Evolutionary conservation across 2,888 invertebrate genomes (phyloP), one percentile per base, ranked within the genome.

Genomic region (Epinotia brunnichana): DNA sequence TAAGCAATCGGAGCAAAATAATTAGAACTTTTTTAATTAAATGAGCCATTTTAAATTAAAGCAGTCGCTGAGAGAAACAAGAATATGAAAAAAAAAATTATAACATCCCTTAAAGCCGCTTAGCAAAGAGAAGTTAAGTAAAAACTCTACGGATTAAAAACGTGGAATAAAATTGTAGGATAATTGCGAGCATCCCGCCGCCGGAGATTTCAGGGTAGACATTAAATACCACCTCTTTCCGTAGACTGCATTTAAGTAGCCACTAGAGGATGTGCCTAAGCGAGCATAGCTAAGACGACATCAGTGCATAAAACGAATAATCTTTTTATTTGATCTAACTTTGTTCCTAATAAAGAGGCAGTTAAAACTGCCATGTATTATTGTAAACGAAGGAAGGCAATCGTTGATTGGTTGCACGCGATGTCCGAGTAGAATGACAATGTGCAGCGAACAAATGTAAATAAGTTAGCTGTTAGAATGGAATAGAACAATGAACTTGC

Each of bases 131-230:
- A 24, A 69, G 19, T 63, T 48, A 53, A 68, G 57, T 57, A 41
- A 15, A 71, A 68, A 72, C 62, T 72, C 35, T 11, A 57, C 51
- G 57, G 69, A 69, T 73, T 73, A 73, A 73, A 73, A 73, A 41
- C 41, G 51, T 29, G 62, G 63, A 69, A 73, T 73, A 53, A 73
- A 73, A 68, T 68, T 73, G 68, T 41, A 69, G 73, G 51, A 69
- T 73, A 63, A 69, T 69, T 73, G 59, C 69, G 56, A 68, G 69
- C 69, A 59, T 69, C 53, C 63, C 63, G 48, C 53, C 53, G 17
- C 15, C 10, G 35, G 48, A 60, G 67, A 35, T 54, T 51, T 29
- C 19, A 54, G 41, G 48, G 66, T 68, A 73, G 68, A 69, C 73
- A 69, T 63, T 69, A 73, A 73, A 73, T 69, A 63, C 70, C 56